Base-by-base conservation (phyloP, 2,888 invertebrate genomes). In the Pammene aurita region DNA sequence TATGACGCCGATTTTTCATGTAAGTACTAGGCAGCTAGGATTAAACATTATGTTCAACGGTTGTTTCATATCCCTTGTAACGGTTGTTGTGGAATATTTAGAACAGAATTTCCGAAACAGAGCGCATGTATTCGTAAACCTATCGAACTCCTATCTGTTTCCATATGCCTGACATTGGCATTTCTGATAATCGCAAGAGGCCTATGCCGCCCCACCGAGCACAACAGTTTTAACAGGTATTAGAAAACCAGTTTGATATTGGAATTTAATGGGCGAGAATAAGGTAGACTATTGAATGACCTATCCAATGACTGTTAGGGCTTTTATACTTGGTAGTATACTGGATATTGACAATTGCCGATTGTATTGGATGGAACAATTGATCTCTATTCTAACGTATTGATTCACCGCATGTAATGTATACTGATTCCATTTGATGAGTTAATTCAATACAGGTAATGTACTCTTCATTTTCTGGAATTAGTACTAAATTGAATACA, bases 321-420 rank as follows among this genome's bases (percentile, higher is more conserved):
- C 7, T 9, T 9, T 38, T 38, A 38, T 38, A 6, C 38, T 1
- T 38, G 42, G 42, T 1, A 13, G 11, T 13, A 42, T 42, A 42
- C 10, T 48, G 35, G 34, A 48, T 60, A 41, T 62, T 10, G 50
- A 62, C 52, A 41, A 52, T 52, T 62, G 62, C 11, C 50, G 38
- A 52, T 62, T 62, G 50, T 62, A 38, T 62, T 62, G 18, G 41
- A 14, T 35, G 26, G 50, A 62, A 62, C 62, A 62, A 62, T 58
- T 52, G 62, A 50, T 62, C 16, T 13, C 50, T 18, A 58, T 38
- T 18, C 18, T 41, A 41, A 38, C 41, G 35, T n/a, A 41, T 41
- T 62, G 50, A 52, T 62, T 41, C 18, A 62, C 18, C 35, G 16
- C 35, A n/a, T 50, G 14, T 50, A 16, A 50, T 61, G 16, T 14